Evolutionary conservation across 2,797 vertebrate genomes (phyloP), one percentile per base, ranked within the genome.

Genomic region (Enteromius fasciolatus): DNA sequence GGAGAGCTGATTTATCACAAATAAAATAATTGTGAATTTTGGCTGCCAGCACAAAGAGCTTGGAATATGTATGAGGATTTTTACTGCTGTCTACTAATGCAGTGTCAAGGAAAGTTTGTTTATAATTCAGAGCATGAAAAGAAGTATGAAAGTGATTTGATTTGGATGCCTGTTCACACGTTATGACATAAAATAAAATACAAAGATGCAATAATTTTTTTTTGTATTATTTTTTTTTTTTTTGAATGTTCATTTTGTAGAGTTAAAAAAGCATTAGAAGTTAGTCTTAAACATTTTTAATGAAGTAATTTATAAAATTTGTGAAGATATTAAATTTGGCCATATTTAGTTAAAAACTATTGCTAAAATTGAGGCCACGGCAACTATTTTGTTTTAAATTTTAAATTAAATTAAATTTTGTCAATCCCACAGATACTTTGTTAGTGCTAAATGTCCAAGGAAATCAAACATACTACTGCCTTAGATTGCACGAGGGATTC

Each of bases 11-110:
- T 64, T 81, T 81, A 81, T 76, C 44, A 54, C 44, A 28, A 52
- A 81, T 73, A 72, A 70, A 80, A 84, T 77, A 68, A 84, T 39
- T 28, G 80, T 54, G 41, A 72, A 41, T 52, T 66, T 75, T 67
- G 46, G 25, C 23, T 75, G 59, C 70, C 61, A 52, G 33, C 17
- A 67, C 23, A 23, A 67, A 64, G 70, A 66, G 31, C 33, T 74
- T 81, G n/a, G 31, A 81, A 75, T 54, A 66, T 74, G 44, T 54
- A 50, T 73, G 25, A 74, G 28, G 28, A 57, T 52, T 68, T 67
- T 52, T 67, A 50, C n/a, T n/a, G 28, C 14, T 5, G 28, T 69
- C 2, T 14, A 17, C 36, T 25, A 17, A 83, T 14, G 6, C 14
- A 28, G n/a, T 72, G 36, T 39, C 20, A 33, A 48, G 25, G 41